Conservation (phyloP, 2,888 invertebrate genomes). For the Adelphocoris suturalis region DNA sequence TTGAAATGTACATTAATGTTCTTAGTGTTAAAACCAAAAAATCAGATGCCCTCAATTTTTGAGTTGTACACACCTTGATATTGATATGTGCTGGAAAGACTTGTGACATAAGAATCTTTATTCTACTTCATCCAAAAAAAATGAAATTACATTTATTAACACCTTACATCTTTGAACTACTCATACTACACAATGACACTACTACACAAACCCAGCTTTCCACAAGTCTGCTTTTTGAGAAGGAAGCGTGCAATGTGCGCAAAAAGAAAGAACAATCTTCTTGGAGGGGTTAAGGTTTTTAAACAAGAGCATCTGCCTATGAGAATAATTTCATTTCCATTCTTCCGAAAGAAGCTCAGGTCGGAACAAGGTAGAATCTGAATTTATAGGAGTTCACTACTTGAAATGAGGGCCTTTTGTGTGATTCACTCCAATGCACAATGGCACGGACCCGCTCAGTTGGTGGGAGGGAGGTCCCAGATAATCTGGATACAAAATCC, state of each 20-base stretch:
- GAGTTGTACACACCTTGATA: too few relatives aligned
- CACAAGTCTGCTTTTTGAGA: too few relatives aligned
- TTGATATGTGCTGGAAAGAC: too few relatives aligned
- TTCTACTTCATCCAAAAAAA: too few relatives aligned
- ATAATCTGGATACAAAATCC: slow-evolving; percentile 70
- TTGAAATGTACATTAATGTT: too few relatives aligned
- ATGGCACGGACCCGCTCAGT: background rate
- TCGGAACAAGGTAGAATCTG: slow-evolving; percentile 47
- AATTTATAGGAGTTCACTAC: slow-evolving; percentile 59
- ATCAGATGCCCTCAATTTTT: too few relatives aligned
- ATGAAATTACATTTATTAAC: too few relatives aligned
- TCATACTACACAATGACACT: too few relatives aligned
- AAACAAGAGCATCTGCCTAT: background rate
- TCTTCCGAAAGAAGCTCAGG: slow-evolving; percentile 39
- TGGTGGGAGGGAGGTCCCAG: slow-evolving; percentile 16
- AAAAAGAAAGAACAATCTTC: background rate
- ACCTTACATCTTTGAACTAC: too few relatives aligned
- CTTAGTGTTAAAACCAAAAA: too few relatives aligned
- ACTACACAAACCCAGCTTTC: too few relatives aligned
- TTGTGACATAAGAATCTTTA: too few relatives aligned
- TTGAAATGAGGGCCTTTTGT: slow-evolving; percentile 62
- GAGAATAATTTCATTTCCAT: slow-evolving; percentile 31
- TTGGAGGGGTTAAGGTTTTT: background rate
- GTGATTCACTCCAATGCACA: slow-evolving; percentile 47
- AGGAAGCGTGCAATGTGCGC: background rate